A percentile compares a stretch with the other conserved stretches of the same genome.
Conservation (phyloP, 2,888 invertebrate genomes). For the Aphrophora alni region DNA sequence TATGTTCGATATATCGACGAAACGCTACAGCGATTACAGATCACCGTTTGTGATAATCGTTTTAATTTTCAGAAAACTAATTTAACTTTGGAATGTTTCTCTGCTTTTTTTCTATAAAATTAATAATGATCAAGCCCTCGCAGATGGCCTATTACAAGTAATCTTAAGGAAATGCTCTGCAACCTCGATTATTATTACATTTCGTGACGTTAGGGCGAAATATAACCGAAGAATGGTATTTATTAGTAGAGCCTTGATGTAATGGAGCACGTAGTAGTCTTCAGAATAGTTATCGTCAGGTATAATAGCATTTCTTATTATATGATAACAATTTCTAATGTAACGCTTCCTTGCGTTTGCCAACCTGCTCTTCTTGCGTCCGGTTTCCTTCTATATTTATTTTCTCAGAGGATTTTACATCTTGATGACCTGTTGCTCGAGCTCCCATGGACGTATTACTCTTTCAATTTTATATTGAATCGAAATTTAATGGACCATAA, state of each 20-base stretch:
- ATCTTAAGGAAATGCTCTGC: slow-evolving; percentile 21
- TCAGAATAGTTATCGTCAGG: not conserved
- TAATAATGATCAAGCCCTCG: slow-evolving; percentile 22
- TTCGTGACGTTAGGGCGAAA: slow-evolving; percentile 26
- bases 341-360: not conserved
- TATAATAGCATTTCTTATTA: not conserved
- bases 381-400: not conserved
- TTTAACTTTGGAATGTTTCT: slow-evolving; percentile 33
- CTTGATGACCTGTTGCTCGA: not conserved
- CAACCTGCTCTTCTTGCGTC: not conserved
- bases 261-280: not conserved
- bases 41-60: slow-evolving; percentile 36
- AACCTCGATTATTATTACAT: slow-evolving; percentile 17
- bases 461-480: not conserved
- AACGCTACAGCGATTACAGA: slow-evolving; percentile 29
- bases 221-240: slow-evolving; percentile 6
- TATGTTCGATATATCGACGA: slow-evolving; percentile 25
- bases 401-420: not conserved
- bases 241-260: not conserved
- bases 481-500: not conserved
- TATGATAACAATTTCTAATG: slow-evolving; percentile 2
- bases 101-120: slow-evolving; percentile 33
- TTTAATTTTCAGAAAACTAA: slow-evolving; percentile 34
- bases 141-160: not conserved
- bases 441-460: not conserved